Evolutionary conservation across 1,140 invertebrate genomes (phyloP), one percentile per base, ranked within the genome.

Genomic region (Planococcus citri): DNA sequence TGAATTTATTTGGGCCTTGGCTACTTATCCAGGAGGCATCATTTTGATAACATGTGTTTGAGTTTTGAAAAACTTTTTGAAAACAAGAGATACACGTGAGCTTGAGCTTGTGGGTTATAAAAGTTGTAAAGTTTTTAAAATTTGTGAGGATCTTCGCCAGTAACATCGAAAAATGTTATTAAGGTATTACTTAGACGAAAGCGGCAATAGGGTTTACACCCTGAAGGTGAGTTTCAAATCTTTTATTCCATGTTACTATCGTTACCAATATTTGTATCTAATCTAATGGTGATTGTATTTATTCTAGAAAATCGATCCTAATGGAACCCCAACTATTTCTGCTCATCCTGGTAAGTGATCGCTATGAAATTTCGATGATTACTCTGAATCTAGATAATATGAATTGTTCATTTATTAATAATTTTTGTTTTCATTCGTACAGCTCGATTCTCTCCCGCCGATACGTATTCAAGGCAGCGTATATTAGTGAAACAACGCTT

Each of bases 371-470:
- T 8, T 27, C 25, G 20, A 68, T 37, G 29, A n/a, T 27, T 9
- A 68, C 20, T 68, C 33, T 37, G 27, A 68, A 24, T 33, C 12
- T 33, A 33, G 12, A 33, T 33, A 33, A 12, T n/a, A 33, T 33
- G 3, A 12, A 33, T 33, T 33, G 29, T 33, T 27, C 12, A 6
- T 37, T 6, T 38, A 4, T 17, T 68, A 1, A 8, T 37, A 37
- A 20, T 37, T 51, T 20, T 33, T 69, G 14, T 51, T 37, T 51
- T 51, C 22, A 10, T 51, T 69, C 12, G 1, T 21, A 21, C 58
- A 88, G 94, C 95, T 71, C 85, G 92, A 71, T 98, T 97, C 78
- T 95, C 94, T 17, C 94, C 95, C 0, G 93, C 97, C 80, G 95
- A 98, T 76, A 93, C 94, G 79, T 95, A 91, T 78, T 97, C 95